Base-by-base conservation (phyloP, 1,140 invertebrate genomes). In the Ostrea edulis region DNA sequence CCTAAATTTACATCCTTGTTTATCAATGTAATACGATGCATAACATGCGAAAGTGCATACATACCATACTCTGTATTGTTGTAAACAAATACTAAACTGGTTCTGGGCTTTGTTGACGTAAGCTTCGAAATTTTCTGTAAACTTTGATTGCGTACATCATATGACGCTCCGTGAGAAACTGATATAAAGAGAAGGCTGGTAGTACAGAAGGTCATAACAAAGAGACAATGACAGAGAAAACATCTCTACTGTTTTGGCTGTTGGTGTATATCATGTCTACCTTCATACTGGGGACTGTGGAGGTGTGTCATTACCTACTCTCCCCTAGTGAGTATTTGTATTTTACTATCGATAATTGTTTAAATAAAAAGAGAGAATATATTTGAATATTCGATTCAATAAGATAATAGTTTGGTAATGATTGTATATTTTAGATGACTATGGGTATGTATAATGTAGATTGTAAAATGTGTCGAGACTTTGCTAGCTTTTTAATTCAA, bases 201-300 rank as follows among this genome's bases (percentile, higher is more conserved):
- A 25, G 4, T 22, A 12, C 7, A 71, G 8, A 25, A 71, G 12
- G 22, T 8, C 22, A 71, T 35, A 71, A 71, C 68, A 71, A 71
- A 71, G 68, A 29, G n/a, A 35, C 22, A 25, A 71, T 71, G 68
- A 9, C 68, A 71, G 68, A 71, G 68, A 71, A 25, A 35, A 71
- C 68, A 29, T 25, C 68, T 12, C 12, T 71, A 25, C 68, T 71
- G 0, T 29, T 71, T 3, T 71, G 68, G 68, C 22, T 71, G 68
- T 8, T 71, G 8, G 68, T 71, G 8, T 71, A 71, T 22, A 11
- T 71, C 22, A 29, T 71, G 2, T 71, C 68, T 14, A 25, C 68
- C 12, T 3, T 71, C 29, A 14, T 71, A 12, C 22, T 71, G 8
- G 68, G 22, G 8, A 71, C 22, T 12, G 68, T 71, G 68, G 68